phyloP scores from a whole-genome alignment of 2,113 vertebrate genomes.

The Halichoerus grypus region DNA sequence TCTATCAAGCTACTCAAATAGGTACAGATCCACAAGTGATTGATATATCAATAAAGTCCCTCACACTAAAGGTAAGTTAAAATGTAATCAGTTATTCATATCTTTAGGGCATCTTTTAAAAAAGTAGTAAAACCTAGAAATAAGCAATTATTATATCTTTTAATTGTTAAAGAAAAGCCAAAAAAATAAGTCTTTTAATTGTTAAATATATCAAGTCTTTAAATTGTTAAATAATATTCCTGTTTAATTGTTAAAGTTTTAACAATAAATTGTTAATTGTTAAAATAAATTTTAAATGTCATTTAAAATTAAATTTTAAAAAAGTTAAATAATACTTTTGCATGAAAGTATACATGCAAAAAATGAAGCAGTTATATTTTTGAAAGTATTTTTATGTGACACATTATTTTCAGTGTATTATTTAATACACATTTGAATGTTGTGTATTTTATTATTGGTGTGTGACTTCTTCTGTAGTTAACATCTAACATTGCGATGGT shows the following conservation, averaged over 20 bases:
- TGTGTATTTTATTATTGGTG: conserved; percentile 4
- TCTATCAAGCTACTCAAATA: conserved; percentile 90
- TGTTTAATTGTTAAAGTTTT: no score
- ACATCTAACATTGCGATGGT: neutral
- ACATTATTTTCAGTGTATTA: neutral
- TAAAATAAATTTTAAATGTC: no score
- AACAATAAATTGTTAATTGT: no score
- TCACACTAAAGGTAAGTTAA: conserved; percentile 93
- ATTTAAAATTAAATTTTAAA: no score
- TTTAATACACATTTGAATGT: neutral
- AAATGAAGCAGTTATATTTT: neutral
- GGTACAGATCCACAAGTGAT: conserved; percentile 89
- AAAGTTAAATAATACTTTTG: no score
- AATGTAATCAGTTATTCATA: neutral
- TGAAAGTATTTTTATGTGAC: conserved; percentile 22
- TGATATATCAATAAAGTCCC: conserved; percentile 92
- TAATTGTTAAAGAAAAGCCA: neutral
- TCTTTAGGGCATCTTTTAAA: neutral
- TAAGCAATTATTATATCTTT: neutral
- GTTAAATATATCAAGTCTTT: no score
- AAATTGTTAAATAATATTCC: no score
- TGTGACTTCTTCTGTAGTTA: conserved; percentile 20
- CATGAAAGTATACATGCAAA: neutral
- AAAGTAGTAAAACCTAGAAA: neutral
- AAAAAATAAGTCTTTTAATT: no score